A percentile compares a stretch with the other conserved stretches of the same genome.
These are phyloP conservation scores for Lasius fuliginosus DNA, from an alignment of 2,888 invertebrate species.

Conservation along the genomic window DNA sequence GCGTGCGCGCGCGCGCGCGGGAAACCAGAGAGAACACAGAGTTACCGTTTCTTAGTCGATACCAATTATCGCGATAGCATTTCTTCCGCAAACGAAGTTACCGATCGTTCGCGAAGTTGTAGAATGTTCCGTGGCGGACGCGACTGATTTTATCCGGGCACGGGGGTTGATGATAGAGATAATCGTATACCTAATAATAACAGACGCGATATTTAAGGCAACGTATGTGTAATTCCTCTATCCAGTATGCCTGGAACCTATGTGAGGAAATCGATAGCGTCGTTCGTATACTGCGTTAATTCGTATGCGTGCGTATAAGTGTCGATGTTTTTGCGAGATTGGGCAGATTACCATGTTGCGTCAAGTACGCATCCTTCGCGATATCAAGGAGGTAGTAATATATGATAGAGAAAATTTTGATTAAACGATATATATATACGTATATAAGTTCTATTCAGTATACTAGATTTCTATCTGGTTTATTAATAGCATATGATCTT, in stretches of 20 bases:
- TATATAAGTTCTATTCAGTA: neutral
- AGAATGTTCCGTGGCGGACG: slow-evolving; percentile 12
- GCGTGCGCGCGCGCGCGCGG: neutral
- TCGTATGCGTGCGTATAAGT: neutral
- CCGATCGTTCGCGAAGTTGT: slow-evolving; percentile 19
- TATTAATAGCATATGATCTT: neutral
- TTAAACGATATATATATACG: neutral
- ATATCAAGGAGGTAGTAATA: neutral
- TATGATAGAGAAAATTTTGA: neutral
- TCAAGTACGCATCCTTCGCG: slow-evolving; percentile 8
- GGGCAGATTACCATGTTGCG: neutral
- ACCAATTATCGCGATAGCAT: slow-evolving; percentile 55
- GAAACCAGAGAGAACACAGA: slow-evolving; percentile 26
- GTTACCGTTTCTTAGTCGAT: slow-evolving; percentile 60
- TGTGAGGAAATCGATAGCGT: slow-evolving; percentile 19
- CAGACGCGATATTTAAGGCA: slow-evolving; percentile 1
- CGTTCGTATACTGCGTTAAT: neutral
- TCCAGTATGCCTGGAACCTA: neutral
- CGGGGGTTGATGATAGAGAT: neutral
- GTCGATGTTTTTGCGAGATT: slow-evolving; percentile 18
- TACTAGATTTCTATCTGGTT: neutral
- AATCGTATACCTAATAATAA: slow-evolving; percentile 14
- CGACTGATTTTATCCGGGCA: slow-evolving; percentile 29
- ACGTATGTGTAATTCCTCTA: slow-evolving; percentile 6
- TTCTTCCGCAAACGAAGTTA: slow-evolving; percentile 49